Percentiles rank a stretch among this genome's conserved stretches.
These are phyloP conservation scores for Sinhomidia bicolor DNA, from an alignment of 2,888 invertebrate genomes.

Conservation along the genomic window DNA sequence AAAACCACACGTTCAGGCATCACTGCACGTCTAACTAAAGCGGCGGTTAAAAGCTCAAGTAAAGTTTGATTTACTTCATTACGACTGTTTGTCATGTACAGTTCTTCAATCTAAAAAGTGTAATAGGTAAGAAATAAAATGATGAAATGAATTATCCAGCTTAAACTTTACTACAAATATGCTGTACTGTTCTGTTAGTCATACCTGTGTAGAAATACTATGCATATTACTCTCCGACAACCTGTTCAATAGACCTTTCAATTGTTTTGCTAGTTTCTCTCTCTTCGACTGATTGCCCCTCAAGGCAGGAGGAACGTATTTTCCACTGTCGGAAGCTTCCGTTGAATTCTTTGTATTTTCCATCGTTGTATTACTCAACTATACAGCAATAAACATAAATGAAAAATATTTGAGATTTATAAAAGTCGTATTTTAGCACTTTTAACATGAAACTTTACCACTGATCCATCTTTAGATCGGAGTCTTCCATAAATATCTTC, in stretches of 20 bases:
- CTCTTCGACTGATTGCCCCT: slow-evolving; percentile 85
- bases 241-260: slow-evolving; percentile 94
- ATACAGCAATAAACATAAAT: background rate
- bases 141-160: slow-evolving; percentile 42
- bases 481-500: slow-evolving; percentile 97
- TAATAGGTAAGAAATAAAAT: slow-evolving; percentile 69
- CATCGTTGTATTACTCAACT: slow-evolving; percentile 21
- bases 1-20: slow-evolving; percentile 90
- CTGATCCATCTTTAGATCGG: slow-evolving; percentile 90
- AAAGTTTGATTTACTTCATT: slow-evolving; percentile 91
- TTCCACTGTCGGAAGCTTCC: slow-evolving; percentile 82
- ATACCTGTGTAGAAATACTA: slow-evolving; percentile 86
- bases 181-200: no score
- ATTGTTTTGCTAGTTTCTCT: slow-evolving; percentile 87
- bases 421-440: background rate
- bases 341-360: background rate
- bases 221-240: slow-evolving; percentile 94
- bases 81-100: slow-evolving; percentile 91
- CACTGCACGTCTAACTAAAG: slow-evolving; percentile 85
- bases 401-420: background rate
- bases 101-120: slow-evolving; percentile 88
- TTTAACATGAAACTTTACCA: slow-evolving; percentile 83
- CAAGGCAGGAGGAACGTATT: slow-evolving; percentile 93
- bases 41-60: slow-evolving; percentile 87
- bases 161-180: slow-evolving; percentile 29